A percentile compares a stretch with the other conserved stretches of the same genome.
These are phyloP conservation scores for Cheirogaleus major DNA, from an alignment of 2,797 vertebrate genomes.

Conservation along the genomic window DNA sequence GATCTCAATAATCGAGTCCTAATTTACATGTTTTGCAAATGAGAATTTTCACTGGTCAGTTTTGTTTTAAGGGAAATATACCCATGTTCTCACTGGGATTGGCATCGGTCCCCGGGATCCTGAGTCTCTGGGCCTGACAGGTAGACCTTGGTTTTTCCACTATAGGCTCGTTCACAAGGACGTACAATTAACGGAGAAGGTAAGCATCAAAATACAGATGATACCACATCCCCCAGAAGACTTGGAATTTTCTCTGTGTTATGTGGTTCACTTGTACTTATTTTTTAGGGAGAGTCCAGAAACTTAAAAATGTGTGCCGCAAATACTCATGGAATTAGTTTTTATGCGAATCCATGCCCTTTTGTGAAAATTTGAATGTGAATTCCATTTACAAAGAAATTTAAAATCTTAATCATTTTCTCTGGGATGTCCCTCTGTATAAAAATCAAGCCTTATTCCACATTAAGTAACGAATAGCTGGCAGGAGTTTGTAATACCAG, in stretches of 20 bases:
- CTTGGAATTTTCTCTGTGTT: background rate
- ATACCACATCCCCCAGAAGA: background rate
- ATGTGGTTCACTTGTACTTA: background rate
- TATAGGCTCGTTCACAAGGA: background rate
- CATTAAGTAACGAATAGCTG: background rate
- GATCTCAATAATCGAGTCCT: background rate
- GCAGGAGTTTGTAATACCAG: background rate
- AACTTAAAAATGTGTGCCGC: background rate
- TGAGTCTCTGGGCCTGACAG: background rate
- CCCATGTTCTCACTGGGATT: background rate
- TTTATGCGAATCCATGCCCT: background rate
- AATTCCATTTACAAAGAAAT: background rate
- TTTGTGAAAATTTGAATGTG: background rate
- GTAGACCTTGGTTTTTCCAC: background rate
- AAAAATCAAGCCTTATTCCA: background rate
- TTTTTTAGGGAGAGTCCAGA: background rate
- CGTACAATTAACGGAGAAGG: background rate
- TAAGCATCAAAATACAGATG: background rate
- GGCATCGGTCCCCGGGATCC: background rate
- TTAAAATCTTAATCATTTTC: background rate
- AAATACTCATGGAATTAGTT: background rate
- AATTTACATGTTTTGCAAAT: background rate
- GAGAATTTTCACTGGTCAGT: background rate
- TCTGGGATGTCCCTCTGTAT: background rate
- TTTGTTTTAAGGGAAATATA: background rate